Evolutionary conservation across 2,113 vertebrate species (phyloP), one percentile per base, ranked within the genome.

Genomic region (Oncorhynchus tshawytscha): DNA sequence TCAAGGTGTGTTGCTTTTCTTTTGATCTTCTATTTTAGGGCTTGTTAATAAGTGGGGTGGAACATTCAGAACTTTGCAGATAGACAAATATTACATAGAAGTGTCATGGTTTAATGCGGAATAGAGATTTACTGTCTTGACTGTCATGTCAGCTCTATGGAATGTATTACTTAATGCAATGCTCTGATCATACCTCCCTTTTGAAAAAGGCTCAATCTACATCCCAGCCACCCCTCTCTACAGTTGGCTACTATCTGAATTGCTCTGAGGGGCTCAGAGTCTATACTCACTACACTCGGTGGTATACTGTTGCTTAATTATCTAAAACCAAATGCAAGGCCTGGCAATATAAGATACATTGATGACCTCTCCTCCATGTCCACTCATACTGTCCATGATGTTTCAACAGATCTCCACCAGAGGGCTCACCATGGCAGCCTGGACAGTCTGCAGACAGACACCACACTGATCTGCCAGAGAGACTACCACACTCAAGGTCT

Each of bases 331-430:
- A 64, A 25, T 18, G 1, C 16, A 54, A 16, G 51, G 51, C 51
- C 51, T 54, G 51, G 5, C 18, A 16, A 16, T 18, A 15, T 54
- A 54, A 54, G 5, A 54, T 34, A 54, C 15, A 54, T 16, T 5
- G 1, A n/a, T 45, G 39, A 12, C 9, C 59, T 39, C 29, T 67
- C 1, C 34, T 68, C n/a, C 31, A 57, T 57, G 13, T 57, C 15
- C 54, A 18, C 15, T 66, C 2, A 18, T 67, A 0, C 59, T 62
- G 13, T 39, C 9, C 20, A 34, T 68, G 3, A 34, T 68, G 67
- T n/a, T 34, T 39, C 31, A 34, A 68, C 31, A 68, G 67, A 68
- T 68, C 16, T 31, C 67, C 67, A 68, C 31, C n/a, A 68, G 67
- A n/a, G 31, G 67, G 67, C 67, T 18, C 67, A 22, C 5, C 1